Conservation (phyloP, 2,797 vertebrate species). For the Gambusia yucatana region DNA sequence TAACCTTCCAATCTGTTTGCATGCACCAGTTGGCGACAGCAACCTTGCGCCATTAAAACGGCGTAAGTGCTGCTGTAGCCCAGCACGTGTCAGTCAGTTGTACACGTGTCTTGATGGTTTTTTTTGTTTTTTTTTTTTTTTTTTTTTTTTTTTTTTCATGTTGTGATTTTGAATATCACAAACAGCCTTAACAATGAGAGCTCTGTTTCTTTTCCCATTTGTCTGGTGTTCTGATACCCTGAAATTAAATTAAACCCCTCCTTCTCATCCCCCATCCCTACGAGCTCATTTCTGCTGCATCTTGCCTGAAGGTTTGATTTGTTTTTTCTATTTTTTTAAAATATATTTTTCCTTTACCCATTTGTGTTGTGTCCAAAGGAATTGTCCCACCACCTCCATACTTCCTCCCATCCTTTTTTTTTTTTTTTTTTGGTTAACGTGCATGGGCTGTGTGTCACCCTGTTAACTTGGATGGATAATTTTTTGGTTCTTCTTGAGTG, state of each 20-base stretch:
- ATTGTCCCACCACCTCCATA: conserved; percentile 10
- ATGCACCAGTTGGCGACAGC: conserved; percentile 63
- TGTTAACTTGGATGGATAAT: conserved; percentile 76
- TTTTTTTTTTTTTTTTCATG: conserved; percentile 34
- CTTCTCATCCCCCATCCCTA: neutral
- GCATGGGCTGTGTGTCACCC: conserved; percentile 81
- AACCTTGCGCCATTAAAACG: conserved; percentile 45
- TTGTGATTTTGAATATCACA: conserved; percentile 39
- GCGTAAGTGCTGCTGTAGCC: conserved; percentile 63
- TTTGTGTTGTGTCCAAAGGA: conserved; percentile 63
- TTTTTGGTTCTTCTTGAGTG: conserved; percentile 78
- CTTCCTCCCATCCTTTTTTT: conserved; percentile 21
- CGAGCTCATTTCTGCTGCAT: conserved; percentile 51
- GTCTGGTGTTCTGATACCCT: conserved; percentile 60
- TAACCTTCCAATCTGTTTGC: conserved; percentile 65
- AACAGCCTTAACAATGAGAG: conserved; percentile 39
- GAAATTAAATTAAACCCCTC: conserved; percentile 23
- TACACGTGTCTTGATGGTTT: conserved; percentile 57
- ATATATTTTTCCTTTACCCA: conserved; percentile 25
- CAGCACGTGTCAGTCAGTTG: conserved; percentile 61
- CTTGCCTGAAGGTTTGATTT: conserved; percentile 46
- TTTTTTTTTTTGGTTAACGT: conserved; percentile 35
- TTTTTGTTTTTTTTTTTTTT: conserved; percentile 32
- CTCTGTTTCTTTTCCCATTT: conserved; percentile 36
- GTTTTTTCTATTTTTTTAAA: neutral